Evolutionary conservation across 2,888 invertebrate species (phyloP), one percentile per base, ranked within the genome.

Genomic region (Caenorhabditis sp.): DNA sequence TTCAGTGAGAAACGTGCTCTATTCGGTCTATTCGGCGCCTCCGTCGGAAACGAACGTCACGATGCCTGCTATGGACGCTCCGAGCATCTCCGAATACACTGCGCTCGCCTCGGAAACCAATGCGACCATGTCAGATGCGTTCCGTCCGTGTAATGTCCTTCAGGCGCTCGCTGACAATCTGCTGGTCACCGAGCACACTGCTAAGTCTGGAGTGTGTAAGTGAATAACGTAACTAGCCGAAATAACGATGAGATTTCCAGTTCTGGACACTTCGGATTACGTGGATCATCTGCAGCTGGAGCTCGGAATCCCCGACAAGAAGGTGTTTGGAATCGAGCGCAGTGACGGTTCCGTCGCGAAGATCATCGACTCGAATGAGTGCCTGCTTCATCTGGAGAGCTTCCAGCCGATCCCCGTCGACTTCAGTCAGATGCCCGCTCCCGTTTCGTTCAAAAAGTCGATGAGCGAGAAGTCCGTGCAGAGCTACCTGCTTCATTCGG

Each of bases 341-440:
- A 55, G 48, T 8, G 46, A 75, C 26, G 43, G 62, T 1, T 55
- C 41, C 11, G 22, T 62, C 22, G 58, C 48, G 9, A 61, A 50
- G 46, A 32, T 56, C 20, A 56, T 76, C 22, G 76, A 76, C 37
- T 76, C 76, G 43, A 65, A 65, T 41, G 76, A 76, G 46, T 76
- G 76, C 24, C 48, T 76, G 22, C 15, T 46, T 4, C 50, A 55
- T 8, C 41, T 76, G 39, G 65, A 63, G 8, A n/a, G 61, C 0
- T 76, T 70, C 41, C 46, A 71, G 15, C 76, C 71, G 17, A 35
- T 65, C 20, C 65, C 70, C 2, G 56, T 75, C 11, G 63, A 70
- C 24, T 62, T 75, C 24, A 32, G 32, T 22, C n/a, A 55, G 37
- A 35, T 58, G 22, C 56, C 53, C 0, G 45, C 32, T 20, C 63